Percentiles rank a stretch among this genome's conserved stretches.
Evolutionary conservation across 2,888 invertebrate genomes (phyloP).

Genomic region (Stictocephala bisonia): DNA sequence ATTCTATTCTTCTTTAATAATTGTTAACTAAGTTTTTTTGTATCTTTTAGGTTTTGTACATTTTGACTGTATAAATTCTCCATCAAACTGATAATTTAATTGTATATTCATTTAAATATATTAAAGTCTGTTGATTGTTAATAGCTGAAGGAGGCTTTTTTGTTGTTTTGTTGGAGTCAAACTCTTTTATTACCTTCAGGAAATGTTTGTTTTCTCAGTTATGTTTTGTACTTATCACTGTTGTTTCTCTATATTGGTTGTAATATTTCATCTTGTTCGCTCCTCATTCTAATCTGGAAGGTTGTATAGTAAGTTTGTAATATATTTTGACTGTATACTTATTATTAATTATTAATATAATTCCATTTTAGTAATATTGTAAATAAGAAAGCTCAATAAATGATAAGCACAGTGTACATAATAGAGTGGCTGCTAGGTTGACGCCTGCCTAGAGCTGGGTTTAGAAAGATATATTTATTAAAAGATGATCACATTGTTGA

Average conservation of each 20-base stretch:
- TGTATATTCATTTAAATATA: too few species aligned
- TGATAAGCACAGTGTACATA: constrained; percentile 42
- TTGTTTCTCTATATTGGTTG: constrained; percentile 28
- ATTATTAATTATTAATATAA: constrained; percentile 47
- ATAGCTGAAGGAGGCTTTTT: neutral
- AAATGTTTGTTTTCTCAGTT: constrained; percentile 5
- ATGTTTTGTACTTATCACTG: constrained; percentile 36
- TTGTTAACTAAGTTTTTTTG: constrained; percentile 21
- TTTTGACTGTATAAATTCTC: constrained; percentile 29
- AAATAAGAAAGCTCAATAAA: constrained; percentile 40
- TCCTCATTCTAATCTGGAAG: constrained; percentile 43
- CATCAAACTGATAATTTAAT: too few species aligned
- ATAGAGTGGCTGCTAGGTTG: neutral
- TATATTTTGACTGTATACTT: constrained; percentile 48
- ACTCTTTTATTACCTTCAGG: neutral
- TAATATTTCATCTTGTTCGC: constrained; percentile 29
- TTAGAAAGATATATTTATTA: constrained; percentile 22
- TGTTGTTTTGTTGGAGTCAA: neutral
- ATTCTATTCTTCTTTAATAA: neutral
- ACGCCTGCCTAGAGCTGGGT: neutral
- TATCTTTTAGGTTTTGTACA: constrained; percentile 21
- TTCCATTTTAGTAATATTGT: constrained; percentile 48
- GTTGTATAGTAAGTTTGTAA: constrained; percentile 50
- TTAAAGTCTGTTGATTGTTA: too few species aligned
- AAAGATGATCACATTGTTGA: neutral